Percentiles rank a stretch among this genome's conserved stretches.
These are phyloP conservation scores for Samia ricini DNA, from an alignment of 1,140 invertebrate species.

Conservation along the genomic window DNA sequence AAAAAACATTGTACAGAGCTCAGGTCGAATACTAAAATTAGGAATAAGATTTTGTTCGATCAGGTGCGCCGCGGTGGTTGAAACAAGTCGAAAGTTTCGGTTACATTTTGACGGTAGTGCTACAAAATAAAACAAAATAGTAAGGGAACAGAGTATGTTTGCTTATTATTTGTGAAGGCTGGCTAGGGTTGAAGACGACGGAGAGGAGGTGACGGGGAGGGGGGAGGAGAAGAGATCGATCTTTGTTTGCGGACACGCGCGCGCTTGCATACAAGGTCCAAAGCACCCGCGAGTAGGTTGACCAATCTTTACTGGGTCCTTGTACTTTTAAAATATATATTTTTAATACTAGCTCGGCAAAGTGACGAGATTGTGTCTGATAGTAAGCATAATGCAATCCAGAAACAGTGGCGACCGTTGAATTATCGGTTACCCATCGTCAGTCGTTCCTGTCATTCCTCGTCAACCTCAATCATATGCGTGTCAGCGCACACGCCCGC, in stretches of 20 bases:
- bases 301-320: slow-evolving; percentile 30
- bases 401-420: too few relatives aligned
- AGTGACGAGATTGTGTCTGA: too few relatives aligned
- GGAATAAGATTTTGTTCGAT: background rate
- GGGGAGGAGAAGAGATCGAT: slow-evolving; percentile 14
- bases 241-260: slow-evolving; percentile 55
- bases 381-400: too few relatives aligned
- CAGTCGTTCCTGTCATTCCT: too few relatives aligned
- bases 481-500: too few relatives aligned
- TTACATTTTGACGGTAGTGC: background rate
- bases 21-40: background rate
- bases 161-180: slow-evolving; percentile 43
- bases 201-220: slow-evolving; percentile 17
- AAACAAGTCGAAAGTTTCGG: background rate
- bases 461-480: too few relatives aligned
- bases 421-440: too few relatives aligned
- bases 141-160: slow-evolving; percentile 43
- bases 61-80: background rate
- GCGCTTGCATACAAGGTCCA: slow-evolving; percentile 16
- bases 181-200: slow-evolving; percentile 17
- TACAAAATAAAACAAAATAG: slow-evolving; percentile 37
- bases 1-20: background rate
- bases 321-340: slow-evolving; percentile 1
- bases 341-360: too few relatives aligned
- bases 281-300: slow-evolving; percentile 23